phyloP scores from a whole-genome alignment of 2,888 invertebrate genomes.

The Chrysotoxum bicinctum region DNA sequence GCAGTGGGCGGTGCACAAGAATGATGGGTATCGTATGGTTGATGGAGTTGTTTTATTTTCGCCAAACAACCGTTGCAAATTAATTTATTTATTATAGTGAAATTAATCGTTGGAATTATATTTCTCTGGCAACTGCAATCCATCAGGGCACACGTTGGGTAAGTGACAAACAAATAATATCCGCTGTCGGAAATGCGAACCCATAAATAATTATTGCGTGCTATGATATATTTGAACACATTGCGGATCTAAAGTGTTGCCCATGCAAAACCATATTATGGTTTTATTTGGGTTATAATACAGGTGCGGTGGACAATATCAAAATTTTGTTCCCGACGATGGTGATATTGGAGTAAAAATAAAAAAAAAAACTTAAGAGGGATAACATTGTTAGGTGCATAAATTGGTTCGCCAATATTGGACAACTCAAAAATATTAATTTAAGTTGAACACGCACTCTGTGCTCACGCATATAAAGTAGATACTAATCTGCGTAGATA shows the following conservation, averaged over 20 bases:
- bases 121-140: constrained; percentile 56
- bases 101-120: constrained; percentile 61
- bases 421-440: neutral
- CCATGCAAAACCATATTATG: constrained; percentile 40
- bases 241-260: constrained; percentile 28
- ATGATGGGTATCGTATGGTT: no score
- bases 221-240: constrained; percentile 63
- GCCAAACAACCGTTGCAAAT: constrained; percentile 36
- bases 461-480: no score
- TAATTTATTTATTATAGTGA: constrained; percentile 58
- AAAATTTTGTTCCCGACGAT: neutral
- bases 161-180: constrained; percentile 72
- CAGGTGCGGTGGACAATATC: neutral
- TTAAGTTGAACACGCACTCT: no score
- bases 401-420: constrained; percentile 1
- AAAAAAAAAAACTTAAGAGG: no score
- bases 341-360: neutral
- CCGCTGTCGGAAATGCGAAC: constrained; percentile 65
- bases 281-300: constrained; percentile 38
- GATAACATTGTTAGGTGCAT: neutral
- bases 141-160: constrained; percentile 51
- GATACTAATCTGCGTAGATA: no score
- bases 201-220: constrained; percentile 67
- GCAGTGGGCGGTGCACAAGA: neutral
- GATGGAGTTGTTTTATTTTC: constrained; percentile 25